Evolutionary conservation across 2,888 invertebrate species (phyloP), one percentile per base, ranked within the genome.

Genomic region (Acleris holmiana): DNA sequence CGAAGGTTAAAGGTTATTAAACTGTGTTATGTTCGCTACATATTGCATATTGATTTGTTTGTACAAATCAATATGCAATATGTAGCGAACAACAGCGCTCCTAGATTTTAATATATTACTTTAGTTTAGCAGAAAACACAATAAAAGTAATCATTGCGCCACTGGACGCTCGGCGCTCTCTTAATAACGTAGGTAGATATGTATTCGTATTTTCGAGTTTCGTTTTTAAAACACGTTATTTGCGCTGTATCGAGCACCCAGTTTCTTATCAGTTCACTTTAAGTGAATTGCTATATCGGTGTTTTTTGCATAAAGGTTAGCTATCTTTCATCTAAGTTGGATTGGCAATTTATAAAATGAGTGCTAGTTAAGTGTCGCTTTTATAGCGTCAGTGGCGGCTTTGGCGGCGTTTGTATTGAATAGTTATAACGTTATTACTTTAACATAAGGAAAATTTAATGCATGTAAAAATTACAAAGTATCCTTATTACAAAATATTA

Each of bases 181-280:
- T 86, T 83, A 84, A 86, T 82, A 82, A 76, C 63, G 76, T 80
- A 76, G 76, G 79, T 79, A 77, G 79, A 83, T 78, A 80, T 69
- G 71, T 65, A 71, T 73, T 74, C 74, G 74, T 78, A 79, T 75
- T 74, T 69, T 67, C 69, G 66, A 67, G 67, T 68, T 55, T 54
- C 67, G 71, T 75, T 76, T 73, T 55, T 44, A 56, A 46, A 44
- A 19, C 40, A 44, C 25, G 25, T 57, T 56, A 56, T 47, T 46
- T 29, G 6, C 2, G 47, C 56, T 57, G 56, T 57, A 29, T 57
- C 47, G 29, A n/a, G 56, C 23, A 18, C 46, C 25, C 56, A 29
- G 56, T 57, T 47, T 19, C 56, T 57, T 57, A 57, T 57, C 56
- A 57, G 59, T 59, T 59, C n/a, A 49, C 35, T 48, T 59, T 59